Percentiles rank a stretch among this genome's conserved stretches.
These are phyloP conservation scores for Mastomys natalensis DNA, from an alignment of 2,113 vertebrate genomes.

Conservation along the genomic window DNA sequence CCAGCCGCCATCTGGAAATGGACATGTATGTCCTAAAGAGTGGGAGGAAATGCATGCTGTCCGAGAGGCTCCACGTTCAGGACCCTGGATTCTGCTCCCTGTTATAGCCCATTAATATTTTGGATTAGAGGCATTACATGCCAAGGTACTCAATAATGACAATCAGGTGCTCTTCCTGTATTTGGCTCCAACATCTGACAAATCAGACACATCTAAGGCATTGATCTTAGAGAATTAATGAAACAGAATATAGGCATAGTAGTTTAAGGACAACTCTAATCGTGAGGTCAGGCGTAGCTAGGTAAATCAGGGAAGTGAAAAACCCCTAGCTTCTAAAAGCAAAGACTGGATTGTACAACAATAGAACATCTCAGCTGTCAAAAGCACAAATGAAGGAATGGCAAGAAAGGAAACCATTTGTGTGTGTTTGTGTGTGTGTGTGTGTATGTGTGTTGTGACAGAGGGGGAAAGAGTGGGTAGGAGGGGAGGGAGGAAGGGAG, in stretches of 20 bases:
- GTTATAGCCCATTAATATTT: not conserved
- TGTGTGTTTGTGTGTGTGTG: too few species aligned
- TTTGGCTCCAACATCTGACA: not conserved
- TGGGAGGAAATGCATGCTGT: not conserved
- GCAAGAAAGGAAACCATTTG: slow-evolving; percentile 6
- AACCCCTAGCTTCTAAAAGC: slow-evolving; percentile 14
- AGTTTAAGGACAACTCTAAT: not conserved
- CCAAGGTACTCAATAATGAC: not conserved
- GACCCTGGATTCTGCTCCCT: not conserved
- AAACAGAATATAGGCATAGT: not conserved
- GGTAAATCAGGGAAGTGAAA: slow-evolving; percentile 3
- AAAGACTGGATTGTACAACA: not conserved
- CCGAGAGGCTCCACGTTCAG: not conserved
- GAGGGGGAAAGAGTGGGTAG: not conserved
- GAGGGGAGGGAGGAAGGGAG: not conserved
- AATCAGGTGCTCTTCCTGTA: not conserved
- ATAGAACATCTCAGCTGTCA: slow-evolving; percentile 60
- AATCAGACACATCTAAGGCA: not conserved
- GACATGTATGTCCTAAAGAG: not conserved
- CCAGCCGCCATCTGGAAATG: not conserved
- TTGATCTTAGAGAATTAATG: slow-evolving; percentile 29
- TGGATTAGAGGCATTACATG: not conserved
- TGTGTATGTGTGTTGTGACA: too few species aligned
- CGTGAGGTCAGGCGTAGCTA: not conserved
- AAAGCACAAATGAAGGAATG: slow-evolving; percentile 28